Evolutionary conservation across 2,797 vertebrate species (phyloP), one percentile per base, ranked within the genome.

Genomic region (Sciaenops ocellatus): DNA sequence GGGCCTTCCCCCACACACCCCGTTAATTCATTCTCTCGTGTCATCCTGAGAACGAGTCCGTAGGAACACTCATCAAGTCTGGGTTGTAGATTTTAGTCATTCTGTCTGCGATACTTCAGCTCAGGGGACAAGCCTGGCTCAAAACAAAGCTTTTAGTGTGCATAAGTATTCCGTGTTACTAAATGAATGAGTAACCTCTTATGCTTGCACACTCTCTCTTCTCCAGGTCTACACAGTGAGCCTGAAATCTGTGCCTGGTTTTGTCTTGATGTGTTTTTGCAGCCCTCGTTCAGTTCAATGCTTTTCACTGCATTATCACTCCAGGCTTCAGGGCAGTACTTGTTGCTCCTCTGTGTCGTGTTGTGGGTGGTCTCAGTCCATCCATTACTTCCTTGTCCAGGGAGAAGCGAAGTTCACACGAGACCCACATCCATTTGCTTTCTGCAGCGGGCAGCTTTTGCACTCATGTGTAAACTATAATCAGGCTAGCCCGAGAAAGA

Each of bases 401-500:
- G 46, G 80, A 89, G 84, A 93, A 86, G 69, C 71, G 51, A 89
- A 86, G 89, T 94, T 94, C 90, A 93, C 93, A 93, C 79, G 70
- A 93, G 91, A 91, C 90, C 85, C 74, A 79, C 80, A 88, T 90
- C 80, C 86, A 90, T 87, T 90, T 80, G 85, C 68, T 90, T 79
- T 86, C 59, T 83, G 87, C 90, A 86, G 85, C 62, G 71, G 80
- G 87, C 89, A 89, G 89, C 86, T 89, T 88, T 93, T 93, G 90
- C 85, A 82, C 88, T 92, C 87, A 87, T 91, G 91, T 93, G 90
- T 93, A 89, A 94, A 93, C 90, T 82, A 92, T 92, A 93, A 92
- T 92, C 87, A 89, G 87, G 82, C 84, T 55, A 63, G 87, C 82
- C 88, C 82, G 83, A 85, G 83, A 92, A 83, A 94, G 91, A 94